Conservation (phyloP, 2,888 invertebrate species). For the Thysanoteuthis rhombus region DNA sequence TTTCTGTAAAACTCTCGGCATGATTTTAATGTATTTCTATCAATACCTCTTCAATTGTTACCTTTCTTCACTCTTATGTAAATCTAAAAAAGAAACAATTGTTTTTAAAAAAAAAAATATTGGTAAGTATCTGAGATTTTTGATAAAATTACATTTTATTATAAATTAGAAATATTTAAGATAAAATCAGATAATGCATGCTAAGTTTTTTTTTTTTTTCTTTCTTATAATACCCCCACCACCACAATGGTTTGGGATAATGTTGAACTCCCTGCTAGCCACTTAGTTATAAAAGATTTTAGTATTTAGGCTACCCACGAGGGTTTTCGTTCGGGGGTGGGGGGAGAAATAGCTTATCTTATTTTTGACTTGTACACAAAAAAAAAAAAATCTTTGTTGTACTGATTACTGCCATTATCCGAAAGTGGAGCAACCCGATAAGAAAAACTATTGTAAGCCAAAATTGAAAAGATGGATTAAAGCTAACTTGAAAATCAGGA, state of each 20-base stretch:
- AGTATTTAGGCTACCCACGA: too few relatives aligned
- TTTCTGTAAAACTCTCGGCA: background rate
- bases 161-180: background rate
- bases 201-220: background rate
- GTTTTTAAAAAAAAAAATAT: background rate
- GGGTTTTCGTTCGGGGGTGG: too few relatives aligned
- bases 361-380: too few relatives aligned
- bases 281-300: background rate
- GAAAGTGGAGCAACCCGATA: too few relatives aligned
- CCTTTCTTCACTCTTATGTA: background rate
- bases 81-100: background rate
- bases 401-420: too few relatives aligned
- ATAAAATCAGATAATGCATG: background rate
- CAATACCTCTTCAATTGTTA: background rate
- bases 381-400: too few relatives aligned
- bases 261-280: background rate
- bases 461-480: too few relatives aligned
- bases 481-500: too few relatives aligned
- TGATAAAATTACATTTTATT: background rate
- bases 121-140: conserved; percentile 12
- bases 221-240: background rate
- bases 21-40: background rate
- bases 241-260: too few relatives aligned
- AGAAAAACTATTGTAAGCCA: too few relatives aligned
- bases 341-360: too few relatives aligned